Base-by-base conservation (phyloP, 2,888 invertebrate genomes). In the Drosophila nigricruria region DNA sequence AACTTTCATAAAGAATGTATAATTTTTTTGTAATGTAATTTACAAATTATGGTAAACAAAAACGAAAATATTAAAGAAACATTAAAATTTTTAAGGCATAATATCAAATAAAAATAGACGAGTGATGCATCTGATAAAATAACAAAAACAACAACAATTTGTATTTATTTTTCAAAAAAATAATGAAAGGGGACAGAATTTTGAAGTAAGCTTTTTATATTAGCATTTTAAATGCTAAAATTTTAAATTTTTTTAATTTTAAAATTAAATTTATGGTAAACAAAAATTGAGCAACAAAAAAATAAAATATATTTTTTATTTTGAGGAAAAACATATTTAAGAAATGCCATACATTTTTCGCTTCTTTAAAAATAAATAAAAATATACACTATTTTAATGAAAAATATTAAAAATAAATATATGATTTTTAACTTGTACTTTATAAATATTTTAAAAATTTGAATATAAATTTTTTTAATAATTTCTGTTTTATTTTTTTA, bases 21-120 rank as follows among this genome's bases (percentile, higher is more conserved):
- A 73, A 79, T 86, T 86, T 84, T 81, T 86, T 78, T 84, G 62
- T 77, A 77, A 76, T 71, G 86, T 83, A 82, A 81, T 79, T 86
- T 85, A 83, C 79, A 71, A 70, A 75, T 82, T 81, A 82, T 73
- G 69, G 52, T 77, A 77, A 76, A 84, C 69, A 67, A 23, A 34
- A 52, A 36, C 52, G 52, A 60, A 70, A 75, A 73, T 62, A 70
- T 70, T 47, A 66, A 72, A 65, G 64, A 73, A 70, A 63, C 70
- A 77, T 63, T 57, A 63, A 72, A 50, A 60, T 72, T 71, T 81
- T 86, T 84, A 84, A 81, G 87, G 72, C 87, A 86, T 80, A 58
- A 73, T 81, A 83, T 85, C 81, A 80, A 83, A 85, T 79, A 79
- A 75, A 68, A 74, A 64, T 79, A 69, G 83, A 83, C 79, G 79